Evolutionary conservation across 2,888 invertebrate genomes (phyloP), one percentile per base, ranked within the genome.

Genomic region (Synergus laeviventris): DNA sequence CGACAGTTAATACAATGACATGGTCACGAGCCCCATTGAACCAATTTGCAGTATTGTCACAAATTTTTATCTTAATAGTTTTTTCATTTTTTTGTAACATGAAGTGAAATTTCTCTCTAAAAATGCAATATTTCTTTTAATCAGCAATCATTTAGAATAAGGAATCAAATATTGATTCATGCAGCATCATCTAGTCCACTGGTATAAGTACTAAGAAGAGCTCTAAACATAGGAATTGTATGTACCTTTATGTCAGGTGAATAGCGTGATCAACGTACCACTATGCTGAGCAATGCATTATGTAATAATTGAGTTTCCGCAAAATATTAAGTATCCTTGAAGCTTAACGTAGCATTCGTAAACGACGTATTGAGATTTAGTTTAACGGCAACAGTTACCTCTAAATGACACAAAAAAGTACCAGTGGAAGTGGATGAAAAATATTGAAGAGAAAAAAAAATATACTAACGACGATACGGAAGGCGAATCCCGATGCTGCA

Each of bases 211-310:
- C 11, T 42, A 42, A 42, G 1, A 12, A 42, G 9, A 54, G 9
- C 18, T 18, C 9, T 56, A 18, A n/a, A 56, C 3, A 56, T 1
- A 56, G 56, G 56, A 45, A 66, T 66, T 66, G 31, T 16, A 45
- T n/a, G n/a, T 24, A 45, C 62, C n/a, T 70, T 45, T 70, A 70
- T 45, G 45, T 24, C 39, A 66, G 21, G 14, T 42, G 24, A 66
- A 31, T 21, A 31, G 66, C 66, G 66, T 70, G 66, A 24, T 21
- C 45, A 49, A 16, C n/a, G 8, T 66, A n/a, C 16, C 21, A 21
- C 24, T 24, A 16, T 45, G 66, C 45, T 70, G 45, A 70, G 24
- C 24, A 45, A 24, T 14, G 66, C 16, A 45, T 70, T 49, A n/a
- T 9, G 11, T 62, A 70, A 70, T 24, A 18, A n/a, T 18, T 49